Percentiles rank a stretch among this genome's conserved stretches.
phyloP scores from a whole-genome alignment of 2,113 vertebrate genomes.

The Astur gentilis region DNA sequence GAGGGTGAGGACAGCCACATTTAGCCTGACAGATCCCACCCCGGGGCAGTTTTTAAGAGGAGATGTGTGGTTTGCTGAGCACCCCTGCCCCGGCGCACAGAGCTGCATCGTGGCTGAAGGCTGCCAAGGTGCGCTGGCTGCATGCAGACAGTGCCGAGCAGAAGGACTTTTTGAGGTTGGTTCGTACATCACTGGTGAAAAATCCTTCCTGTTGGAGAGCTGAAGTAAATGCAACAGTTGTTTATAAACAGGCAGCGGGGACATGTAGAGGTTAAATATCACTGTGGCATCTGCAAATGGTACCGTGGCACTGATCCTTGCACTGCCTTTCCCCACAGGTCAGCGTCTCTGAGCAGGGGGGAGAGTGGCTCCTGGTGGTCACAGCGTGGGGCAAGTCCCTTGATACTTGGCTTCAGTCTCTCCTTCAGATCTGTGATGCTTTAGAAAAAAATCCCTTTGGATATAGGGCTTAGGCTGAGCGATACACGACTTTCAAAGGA shows the following conservation, averaged over 20 bases:
- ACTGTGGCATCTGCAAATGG: background rate
- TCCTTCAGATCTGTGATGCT: background rate
- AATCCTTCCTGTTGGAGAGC: background rate
- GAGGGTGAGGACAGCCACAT: background rate
- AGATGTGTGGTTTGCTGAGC: background rate
- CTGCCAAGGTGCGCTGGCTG: background rate
- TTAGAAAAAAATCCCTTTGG: background rate
- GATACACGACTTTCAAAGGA: too few species aligned
- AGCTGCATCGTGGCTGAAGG: background rate
- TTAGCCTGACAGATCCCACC: background rate
- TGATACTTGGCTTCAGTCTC: background rate
- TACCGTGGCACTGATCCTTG: background rate
- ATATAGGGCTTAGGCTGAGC: background rate
- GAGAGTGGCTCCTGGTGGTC: background rate
- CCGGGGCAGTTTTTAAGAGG: background rate
- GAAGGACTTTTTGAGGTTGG: background rate
- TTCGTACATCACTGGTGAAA: background rate
- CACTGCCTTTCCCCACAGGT: accelerated
- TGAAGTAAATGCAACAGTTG: background rate
- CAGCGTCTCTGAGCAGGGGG: background rate
- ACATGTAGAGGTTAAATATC: accelerated
- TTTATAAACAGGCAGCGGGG: background rate
- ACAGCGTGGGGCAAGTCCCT: background rate
- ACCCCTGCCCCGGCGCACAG: background rate
- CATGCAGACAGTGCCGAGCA: background rate